Percentiles rank a stretch among this genome's conserved stretches.
These are phyloP conservation scores for Plagodis dolabraria DNA, from an alignment of 2,888 invertebrate genomes.

Conservation along the genomic window DNA sequence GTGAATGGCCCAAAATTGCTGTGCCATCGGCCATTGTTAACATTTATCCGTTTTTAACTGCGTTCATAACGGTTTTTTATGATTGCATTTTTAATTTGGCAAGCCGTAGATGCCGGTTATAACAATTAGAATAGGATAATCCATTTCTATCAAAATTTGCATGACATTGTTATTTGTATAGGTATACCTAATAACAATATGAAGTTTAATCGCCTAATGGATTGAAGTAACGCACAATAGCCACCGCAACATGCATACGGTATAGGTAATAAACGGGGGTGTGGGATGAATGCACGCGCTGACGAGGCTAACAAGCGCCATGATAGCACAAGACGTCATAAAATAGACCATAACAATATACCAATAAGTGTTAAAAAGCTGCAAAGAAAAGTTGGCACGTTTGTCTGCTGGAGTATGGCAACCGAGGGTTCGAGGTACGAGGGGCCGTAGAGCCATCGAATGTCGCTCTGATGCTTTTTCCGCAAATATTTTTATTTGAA, in stretches of 20 bases:
- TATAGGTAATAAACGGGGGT: slow-evolving; percentile 79
- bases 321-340: slow-evolving; percentile 36
- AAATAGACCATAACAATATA: slow-evolving; percentile 52
- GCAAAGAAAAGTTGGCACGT: slow-evolving; percentile 49
- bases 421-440: slow-evolving; percentile 67
- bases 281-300: slow-evolving; percentile 75
- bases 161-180: slow-evolving; percentile 51
- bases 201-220: slow-evolving; percentile 79
- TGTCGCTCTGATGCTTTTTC: slow-evolving; percentile 57
- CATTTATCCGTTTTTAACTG: slow-evolving; percentile 31
- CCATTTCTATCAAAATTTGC: slow-evolving; percentile 44
- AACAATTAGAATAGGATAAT: slow-evolving; percentile 30
- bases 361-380: slow-evolving; percentile 45
- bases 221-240: slow-evolving; percentile 73
- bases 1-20: slow-evolving; percentile 17
- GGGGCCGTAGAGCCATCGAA: slow-evolving; percentile 67
- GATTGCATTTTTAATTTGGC: slow-evolving; percentile 38
- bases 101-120: slow-evolving; percentile 21
- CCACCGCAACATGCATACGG: slow-evolving; percentile 77
- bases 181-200: slow-evolving; percentile 60
- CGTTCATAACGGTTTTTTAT: slow-evolving; percentile 34
- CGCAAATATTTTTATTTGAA: slow-evolving; percentile 62
- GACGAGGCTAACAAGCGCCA: slow-evolving; percentile 49
- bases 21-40: slow-evolving; percentile 31
- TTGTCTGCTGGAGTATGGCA: slow-evolving; percentile 70